Evolutionary conservation across 2,797 vertebrate genomes (phyloP), one percentile per base, ranked within the genome.

Genomic region (Heliangelus exortis): DNA sequence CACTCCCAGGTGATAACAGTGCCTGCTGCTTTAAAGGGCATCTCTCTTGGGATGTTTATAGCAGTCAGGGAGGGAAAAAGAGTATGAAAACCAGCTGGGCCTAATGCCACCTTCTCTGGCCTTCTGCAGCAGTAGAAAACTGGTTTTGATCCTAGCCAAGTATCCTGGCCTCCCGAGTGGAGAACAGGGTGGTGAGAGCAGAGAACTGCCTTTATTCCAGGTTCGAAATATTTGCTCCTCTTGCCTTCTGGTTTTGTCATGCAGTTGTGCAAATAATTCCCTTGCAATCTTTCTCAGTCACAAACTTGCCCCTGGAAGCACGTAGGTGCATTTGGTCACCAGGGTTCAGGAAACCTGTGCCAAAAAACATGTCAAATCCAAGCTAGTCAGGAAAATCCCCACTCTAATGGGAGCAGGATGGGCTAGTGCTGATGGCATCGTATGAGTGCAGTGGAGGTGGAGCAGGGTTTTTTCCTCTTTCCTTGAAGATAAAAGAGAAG

Each of bases 401-500:
- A 1, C 17, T 65, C 2, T 2, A 28, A 63, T 6, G 43, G 54
- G 69, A 75, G 73, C 39, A 57, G 39, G 39, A 29, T 36, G 81
- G 36, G 29, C 77, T 79, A 59, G 20, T 41, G 39, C 11, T 39
- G 23, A 55, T 57, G 66, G 51, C n/a, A 39, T 36, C 2, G 5
- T 1, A 1, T 48, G 51, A 73, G n/a, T 4, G 1, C 20, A 29
- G 50, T 28, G 51, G 26, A 79, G 22, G 39, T 73, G 54, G 43
- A 85, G 17, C 29, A 34, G 25, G 18, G 11, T 8, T 15, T 47
- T 43, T 66, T 6, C 77, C 41, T 87, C 28, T 63, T 71, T 65
- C 51, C 10, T 50, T 76, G 55, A 91, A 94, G 75, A 62, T 62
- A 61, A 65, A 90, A 87, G 55, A 72, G 72, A 78, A 86, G 15